phyloP scores from a whole-genome alignment of 2,797 vertebrate genomes.

The Coccyzus lansbergi region DNA sequence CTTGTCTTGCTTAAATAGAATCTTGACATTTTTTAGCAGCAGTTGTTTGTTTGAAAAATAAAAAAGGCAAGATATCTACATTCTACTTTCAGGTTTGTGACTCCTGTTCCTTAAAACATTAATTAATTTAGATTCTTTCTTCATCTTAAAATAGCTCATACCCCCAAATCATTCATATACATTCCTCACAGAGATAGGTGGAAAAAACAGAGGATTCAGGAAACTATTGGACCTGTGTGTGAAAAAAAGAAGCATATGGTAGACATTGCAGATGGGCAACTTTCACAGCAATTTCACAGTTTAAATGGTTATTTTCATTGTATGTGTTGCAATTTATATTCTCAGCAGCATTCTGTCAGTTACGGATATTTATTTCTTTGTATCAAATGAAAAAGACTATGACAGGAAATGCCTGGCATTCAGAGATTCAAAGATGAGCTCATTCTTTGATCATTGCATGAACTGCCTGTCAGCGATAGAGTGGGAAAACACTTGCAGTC shows the following conservation, averaged over 20 bases:
- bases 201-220: not conserved
- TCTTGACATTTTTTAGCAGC: not conserved
- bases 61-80: not conserved
- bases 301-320: not conserved
- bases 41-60: not conserved
- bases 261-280: not conserved
- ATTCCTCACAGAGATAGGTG: not conserved
- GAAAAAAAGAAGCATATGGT: not conserved
- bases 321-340: not conserved
- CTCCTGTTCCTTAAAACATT: not conserved
- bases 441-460: constrained; percentile 1
- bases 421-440: not conserved
- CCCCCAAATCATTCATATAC: not conserved
- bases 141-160: not conserved
- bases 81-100: not conserved
- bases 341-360: not conserved
- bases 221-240: not conserved
- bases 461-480: not conserved
- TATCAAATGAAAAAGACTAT: not conserved
- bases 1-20: not conserved
- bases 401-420: not conserved
- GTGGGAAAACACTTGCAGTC: not conserved
- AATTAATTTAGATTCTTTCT: not conserved
- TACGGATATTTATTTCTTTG: not conserved
- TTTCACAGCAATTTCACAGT: not conserved